Conservation (phyloP, 2,888 invertebrate species). For the Hedya salicella region DNA sequence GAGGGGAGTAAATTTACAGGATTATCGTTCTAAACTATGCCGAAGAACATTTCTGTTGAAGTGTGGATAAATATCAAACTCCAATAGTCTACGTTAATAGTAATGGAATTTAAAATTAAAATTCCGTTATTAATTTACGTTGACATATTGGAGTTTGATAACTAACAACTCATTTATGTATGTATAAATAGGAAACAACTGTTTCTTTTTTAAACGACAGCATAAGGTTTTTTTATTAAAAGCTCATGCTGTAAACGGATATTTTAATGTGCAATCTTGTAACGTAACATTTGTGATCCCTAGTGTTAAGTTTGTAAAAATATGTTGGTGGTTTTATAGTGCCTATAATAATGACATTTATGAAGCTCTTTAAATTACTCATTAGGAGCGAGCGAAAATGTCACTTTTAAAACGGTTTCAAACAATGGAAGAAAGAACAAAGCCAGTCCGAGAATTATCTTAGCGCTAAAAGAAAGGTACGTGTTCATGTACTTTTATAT, state of each 20-base stretch:
- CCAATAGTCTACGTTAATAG: too few species aligned
- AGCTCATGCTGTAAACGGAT: too few species aligned
- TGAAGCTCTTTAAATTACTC: constrained; percentile 14
- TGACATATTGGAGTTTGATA: too few species aligned
- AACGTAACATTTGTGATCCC: too few species aligned
- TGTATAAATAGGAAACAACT: too few species aligned
- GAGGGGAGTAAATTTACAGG: constrained; percentile 23
- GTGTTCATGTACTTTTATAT: neutral
- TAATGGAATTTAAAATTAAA: too few species aligned
- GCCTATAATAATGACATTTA: constrained; percentile 12
- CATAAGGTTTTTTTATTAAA: too few species aligned
- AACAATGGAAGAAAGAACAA: constrained; percentile 33
- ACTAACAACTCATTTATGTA: too few species aligned
- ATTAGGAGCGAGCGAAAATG: constrained; percentile 16
- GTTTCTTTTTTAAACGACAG: too few species aligned
- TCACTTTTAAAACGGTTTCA: constrained; percentile 15
- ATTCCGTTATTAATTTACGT: too few species aligned
- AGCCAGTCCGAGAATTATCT: constrained; percentile 2
- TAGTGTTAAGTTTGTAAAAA: neutral
- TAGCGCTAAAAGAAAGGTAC: constrained; percentile 4
- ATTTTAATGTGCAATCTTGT: too few species aligned
- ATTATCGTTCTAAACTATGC: constrained; percentile 8
- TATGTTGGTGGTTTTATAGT: constrained; percentile 2
- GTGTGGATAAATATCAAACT: too few species aligned
- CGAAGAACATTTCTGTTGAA: neutral